phyloP scores from a whole-genome alignment of 30 jellyfish, hydroid and myxozoan genomes.

The Hydractinia symbiolongicarpus region DNA sequence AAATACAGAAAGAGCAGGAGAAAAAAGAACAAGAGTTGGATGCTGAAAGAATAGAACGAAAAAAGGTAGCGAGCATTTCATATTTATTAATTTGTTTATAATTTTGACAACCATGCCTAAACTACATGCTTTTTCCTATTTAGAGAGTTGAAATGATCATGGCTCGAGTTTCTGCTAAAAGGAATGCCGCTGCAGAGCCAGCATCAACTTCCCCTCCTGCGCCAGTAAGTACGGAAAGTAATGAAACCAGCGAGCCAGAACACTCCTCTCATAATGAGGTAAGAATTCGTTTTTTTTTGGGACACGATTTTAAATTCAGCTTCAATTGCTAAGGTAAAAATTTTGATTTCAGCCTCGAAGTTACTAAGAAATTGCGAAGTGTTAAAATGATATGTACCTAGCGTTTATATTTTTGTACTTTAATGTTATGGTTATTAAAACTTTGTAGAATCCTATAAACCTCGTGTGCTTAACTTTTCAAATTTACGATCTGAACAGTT shows the following conservation, averaged over 20 bases:
- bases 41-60: conserved; percentile 39
- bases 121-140: not conserved
- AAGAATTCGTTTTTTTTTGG: not conserved
- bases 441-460: too few relatives aligned
- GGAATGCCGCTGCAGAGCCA: conserved; percentile 2
- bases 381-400: too few relatives aligned
- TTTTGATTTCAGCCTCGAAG: too few relatives aligned
- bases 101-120: not conserved
- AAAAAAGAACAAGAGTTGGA: conserved; percentile 32
- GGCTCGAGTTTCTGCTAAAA: conserved; percentile 40
- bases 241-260: not conserved
- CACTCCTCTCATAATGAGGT: conserved; percentile 5
- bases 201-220: conserved; percentile 16
- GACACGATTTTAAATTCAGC: not conserved
- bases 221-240: not conserved
- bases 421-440: too few relatives aligned
- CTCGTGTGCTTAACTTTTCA: too few relatives aligned
- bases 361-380: too few relatives aligned
- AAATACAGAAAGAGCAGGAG: conserved; percentile 24
- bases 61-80: conserved; percentile 17
- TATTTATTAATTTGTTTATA: not conserved
- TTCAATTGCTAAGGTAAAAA: not conserved
- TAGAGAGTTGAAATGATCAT: conserved; percentile 45
- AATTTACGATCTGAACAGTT: too few relatives aligned
- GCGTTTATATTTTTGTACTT: too few relatives aligned